Base-by-base conservation (phyloP, 2,113 vertebrate genomes). In the Onychostoma macrolepis region DNA sequence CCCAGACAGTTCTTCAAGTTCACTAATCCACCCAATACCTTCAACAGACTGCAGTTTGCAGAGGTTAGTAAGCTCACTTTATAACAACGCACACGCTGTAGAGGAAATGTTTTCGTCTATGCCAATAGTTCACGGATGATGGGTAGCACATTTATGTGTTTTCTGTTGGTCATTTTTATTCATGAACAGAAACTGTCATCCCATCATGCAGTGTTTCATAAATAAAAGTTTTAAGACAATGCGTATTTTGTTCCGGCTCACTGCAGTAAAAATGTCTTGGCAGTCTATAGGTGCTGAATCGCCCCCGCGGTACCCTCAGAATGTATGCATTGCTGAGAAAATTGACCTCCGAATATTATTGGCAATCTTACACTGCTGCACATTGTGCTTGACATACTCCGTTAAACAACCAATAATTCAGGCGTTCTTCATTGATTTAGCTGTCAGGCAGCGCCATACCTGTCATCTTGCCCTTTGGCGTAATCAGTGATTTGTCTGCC, bases 1-100 rank as follows among this genome's bases (percentile, higher is more conserved):
- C 97, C 97, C 24, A 98, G 96, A 92, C 98, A 97, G 89, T 96
- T 96, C 91, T 99, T 99, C 88, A 97, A 96, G 94, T 93, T 97
- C 0, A 97, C 96, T 1, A 95, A 93, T 85, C 96, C 97, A 0
- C 94, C 97, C 0, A 97, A 94, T 0, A 97, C 92, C 88, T 98
- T 98, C 53, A 97, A 95, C 91, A 95, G 98, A 87, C 84, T 99
- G 53, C 98, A 98, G 93, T 97, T 96, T 84, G 96, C 97, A 0
- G 98, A 99, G 97, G 98, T 99, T 91, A 94, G 92, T 89, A 87
- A 38, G 36, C 83, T 19, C 26, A 10, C 63, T 28, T 9, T 13
- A 79, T 17, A 19, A 21, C 30, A n/a, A 53, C 76, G 45, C 41
- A 50, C n/a, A 48, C n/a, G 30, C 41, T 19, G 45, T 17, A 50